Evolutionary conservation across 2,113 vertebrate genomes (phyloP), one percentile per base, ranked within the genome.

Genomic region (Ardeotis arabs): DNA sequence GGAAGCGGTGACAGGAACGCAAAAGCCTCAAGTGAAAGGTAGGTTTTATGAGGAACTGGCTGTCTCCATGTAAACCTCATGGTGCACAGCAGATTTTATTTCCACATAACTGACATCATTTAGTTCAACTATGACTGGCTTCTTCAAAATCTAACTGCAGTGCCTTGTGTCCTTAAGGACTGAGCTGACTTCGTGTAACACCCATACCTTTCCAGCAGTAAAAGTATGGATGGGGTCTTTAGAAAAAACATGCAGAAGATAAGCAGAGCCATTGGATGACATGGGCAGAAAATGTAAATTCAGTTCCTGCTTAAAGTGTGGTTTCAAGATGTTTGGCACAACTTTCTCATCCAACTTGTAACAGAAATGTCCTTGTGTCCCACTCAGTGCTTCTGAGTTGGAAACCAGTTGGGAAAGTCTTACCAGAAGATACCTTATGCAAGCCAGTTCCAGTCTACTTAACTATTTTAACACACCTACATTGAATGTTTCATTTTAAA

Each of bases 161-260:
- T 14, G 45, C 49, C n/a, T 84, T 55, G 68, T 85, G 37, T 82
- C 29, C 0, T 0, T 22, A 37, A 56, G 3, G 6, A 33, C 8
- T 37, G n/a, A 64, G 19, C 10, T 17, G 10, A 29, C 24, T 62
- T 64, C 24, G 4, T 0, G 0, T 68, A 82, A 44, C 5, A 1
- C 35, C 39, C 3, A 0, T 37, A 50, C 35, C 4, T 59, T 72
- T 31, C 69, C 0, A 0, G 31, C 16, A 56, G 12, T 27, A 64
- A 79, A 84, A 63, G 9, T 14, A 9, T 27, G 19, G 13, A 17
- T 9, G 49, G 10, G 15, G 4, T 33, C 25, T 74, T 91, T 29
- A 24, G 60, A 28, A 91, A 91, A 77, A 69, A 68, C 14, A 9
- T 60, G 28, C 31, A 78, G 87, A 83, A 73, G 47, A 63, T 22